A percentile compares a stretch with the other conserved stretches of the same genome.
phyloP scores from a whole-genome alignment of 2,888 invertebrate genomes.

The Eupithecia inturbata region DNA sequence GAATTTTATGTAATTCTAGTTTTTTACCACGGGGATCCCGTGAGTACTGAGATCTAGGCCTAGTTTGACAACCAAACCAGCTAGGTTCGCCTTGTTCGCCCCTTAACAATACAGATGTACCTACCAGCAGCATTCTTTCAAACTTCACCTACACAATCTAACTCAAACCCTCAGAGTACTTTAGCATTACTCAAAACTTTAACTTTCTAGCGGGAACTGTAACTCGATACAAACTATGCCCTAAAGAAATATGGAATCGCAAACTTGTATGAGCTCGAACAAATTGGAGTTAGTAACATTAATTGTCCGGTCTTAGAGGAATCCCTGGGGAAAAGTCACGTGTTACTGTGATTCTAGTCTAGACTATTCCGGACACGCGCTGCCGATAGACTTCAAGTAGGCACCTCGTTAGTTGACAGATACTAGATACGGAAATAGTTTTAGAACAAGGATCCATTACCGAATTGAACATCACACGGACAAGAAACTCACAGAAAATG shows the following conservation, averaged over 20 bases:
- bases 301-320: slow-evolving; percentile 21
- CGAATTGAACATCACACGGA: neutral
- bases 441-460: neutral
- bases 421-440: slow-evolving; percentile 6
- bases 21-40: no score
- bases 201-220: slow-evolving; percentile 17
- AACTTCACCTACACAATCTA: slow-evolving; percentile 1
- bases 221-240: slow-evolving; percentile 29
- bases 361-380: slow-evolving; percentile 19
- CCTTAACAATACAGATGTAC: no score
- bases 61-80: no score
- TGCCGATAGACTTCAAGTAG: neutral
- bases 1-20: no score
- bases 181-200: slow-evolving; percentile 9
- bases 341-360: slow-evolving; percentile 20
- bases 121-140: no score
- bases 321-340: slow-evolving; percentile 27
- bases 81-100: no score
- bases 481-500: neutral
- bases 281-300: slow-evolving; percentile 32
- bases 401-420: neutral
- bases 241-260: slow-evolving; percentile 28
- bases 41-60: no score
- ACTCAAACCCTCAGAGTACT: slow-evolving; percentile 3
- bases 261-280: slow-evolving; percentile 29